phyloP scores from a whole-genome alignment of 2,113 vertebrate genomes.

The Bubo bubo region DNA sequence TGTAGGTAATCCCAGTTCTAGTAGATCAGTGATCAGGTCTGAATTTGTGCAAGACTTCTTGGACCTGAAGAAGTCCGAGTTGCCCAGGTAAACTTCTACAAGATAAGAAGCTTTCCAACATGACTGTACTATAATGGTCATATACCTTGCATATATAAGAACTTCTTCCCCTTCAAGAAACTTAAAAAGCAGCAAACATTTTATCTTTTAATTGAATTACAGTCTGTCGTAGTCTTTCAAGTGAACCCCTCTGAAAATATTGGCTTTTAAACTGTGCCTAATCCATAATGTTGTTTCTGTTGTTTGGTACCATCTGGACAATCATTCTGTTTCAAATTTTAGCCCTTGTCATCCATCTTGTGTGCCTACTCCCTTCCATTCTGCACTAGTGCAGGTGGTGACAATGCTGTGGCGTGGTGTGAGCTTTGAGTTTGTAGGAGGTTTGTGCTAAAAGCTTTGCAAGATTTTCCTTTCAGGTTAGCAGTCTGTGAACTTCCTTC shows the following conservation, averaged over 20 bases:
- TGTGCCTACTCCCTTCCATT: accelerated
- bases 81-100: not conserved
- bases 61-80: not conserved
- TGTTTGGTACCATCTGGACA: not conserved
- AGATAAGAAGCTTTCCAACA: not conserved
- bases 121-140: not conserved
- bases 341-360: not conserved
- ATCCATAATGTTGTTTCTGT: not conserved
- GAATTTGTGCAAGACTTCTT: not conserved
- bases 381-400: not conserved
- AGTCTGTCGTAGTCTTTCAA: not conserved
- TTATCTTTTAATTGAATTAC: not conserved
- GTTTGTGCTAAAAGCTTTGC: not conserved
- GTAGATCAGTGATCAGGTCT: not conserved
- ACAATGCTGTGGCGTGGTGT: not conserved
- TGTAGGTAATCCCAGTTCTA: not conserved
- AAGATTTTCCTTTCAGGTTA: not conserved
- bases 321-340: not conserved
- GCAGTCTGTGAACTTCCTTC: not conserved
- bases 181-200: not conserved
- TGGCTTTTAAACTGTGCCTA: not conserved
- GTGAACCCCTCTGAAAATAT: not conserved
- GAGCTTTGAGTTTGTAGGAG: not conserved
- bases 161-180: not conserved
- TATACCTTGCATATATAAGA: not conserved